Percentiles rank a stretch among this genome's conserved stretches.
These are phyloP conservation scores for Drosophila paulistorum DNA, from an alignment of 1,140 invertebrate genomes.

Conservation along the genomic window DNA sequence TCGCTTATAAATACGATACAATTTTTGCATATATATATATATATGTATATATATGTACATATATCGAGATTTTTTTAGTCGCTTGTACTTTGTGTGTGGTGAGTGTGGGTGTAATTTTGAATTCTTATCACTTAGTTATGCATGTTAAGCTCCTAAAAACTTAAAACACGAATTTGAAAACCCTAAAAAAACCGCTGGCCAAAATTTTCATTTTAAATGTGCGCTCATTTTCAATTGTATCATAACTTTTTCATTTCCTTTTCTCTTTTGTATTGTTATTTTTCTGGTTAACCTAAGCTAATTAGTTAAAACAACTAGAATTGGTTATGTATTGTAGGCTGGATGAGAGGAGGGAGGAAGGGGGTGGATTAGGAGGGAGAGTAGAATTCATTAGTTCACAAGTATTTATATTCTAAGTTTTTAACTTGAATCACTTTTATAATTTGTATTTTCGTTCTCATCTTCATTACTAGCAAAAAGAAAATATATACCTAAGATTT, in stretches of 20 bases:
- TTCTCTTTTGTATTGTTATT: constrained; percentile 15
- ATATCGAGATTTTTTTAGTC: constrained; percentile 38
- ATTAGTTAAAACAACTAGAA: constrained; percentile 56
- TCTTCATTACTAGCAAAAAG: constrained; percentile 35
- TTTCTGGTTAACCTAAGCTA: constrained; percentile 52
- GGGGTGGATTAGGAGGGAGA: constrained; percentile 1
- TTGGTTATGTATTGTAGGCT: constrained; percentile 70
- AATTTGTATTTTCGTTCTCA: constrained; percentile 66
- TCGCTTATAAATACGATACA: constrained; percentile 38
- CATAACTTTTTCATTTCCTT: constrained; percentile 11
- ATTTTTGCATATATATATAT: constrained; percentile 3
- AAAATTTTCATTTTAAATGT: constrained; percentile 54
- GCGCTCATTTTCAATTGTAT: constrained; percentile 31
- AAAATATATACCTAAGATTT: constrained; percentile 21
- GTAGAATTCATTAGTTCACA: constrained; percentile 24
- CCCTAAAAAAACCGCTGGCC: constrained; percentile 70
- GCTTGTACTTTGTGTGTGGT: constrained; percentile 14
- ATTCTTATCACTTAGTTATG: constrained; percentile 73
- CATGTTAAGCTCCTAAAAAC: constrained; percentile 70
- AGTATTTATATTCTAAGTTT: constrained; percentile 75
- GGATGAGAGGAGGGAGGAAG: constrained; percentile 23
- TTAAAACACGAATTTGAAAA: constrained; percentile 74
- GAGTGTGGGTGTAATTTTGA: constrained; percentile 58
- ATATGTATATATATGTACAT: background rate
- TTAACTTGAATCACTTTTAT: constrained; percentile 78